These are phyloP conservation scores for Littorina saxatilis DNA, from an alignment of 1,140 invertebrate species.

Conservation along the genomic window DNA sequence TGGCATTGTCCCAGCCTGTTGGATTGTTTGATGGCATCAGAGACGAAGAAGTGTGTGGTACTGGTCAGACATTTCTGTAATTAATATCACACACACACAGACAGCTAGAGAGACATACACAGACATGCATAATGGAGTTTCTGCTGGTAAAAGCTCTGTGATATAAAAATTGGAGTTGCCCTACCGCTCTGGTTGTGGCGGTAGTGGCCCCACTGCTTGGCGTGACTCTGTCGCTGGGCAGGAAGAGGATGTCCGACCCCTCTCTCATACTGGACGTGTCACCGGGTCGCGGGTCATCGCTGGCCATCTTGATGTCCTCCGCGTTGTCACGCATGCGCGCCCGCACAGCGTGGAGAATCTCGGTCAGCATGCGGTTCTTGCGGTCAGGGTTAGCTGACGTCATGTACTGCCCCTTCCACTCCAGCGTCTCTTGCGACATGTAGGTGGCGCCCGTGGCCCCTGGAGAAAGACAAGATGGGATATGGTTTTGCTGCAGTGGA, in stretches of 20 bases:
- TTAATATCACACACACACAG: no score
- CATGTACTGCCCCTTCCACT: constrained; percentile 59
- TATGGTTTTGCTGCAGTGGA: background rate
- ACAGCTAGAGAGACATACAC: no score
- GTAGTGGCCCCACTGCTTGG: background rate
- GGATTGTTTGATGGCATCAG: background rate
- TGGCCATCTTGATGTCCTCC: constrained; percentile 48
- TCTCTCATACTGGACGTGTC: background rate
- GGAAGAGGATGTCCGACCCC: background rate
- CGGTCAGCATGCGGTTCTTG: constrained; percentile 53
- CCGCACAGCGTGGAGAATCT: constrained; percentile 58
- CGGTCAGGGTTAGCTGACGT: constrained; percentile 54
- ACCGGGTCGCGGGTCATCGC: background rate
- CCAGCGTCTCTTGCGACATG: constrained; percentile 40
- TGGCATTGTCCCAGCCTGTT: background rate
- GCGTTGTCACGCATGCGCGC: constrained; percentile 60
- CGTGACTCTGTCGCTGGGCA: background rate
- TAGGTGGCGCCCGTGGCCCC: background rate
- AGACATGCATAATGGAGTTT: no score
- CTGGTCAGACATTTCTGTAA: no score
- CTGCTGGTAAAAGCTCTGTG: no score
- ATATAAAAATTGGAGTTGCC: no score
- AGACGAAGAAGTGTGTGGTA: no score
- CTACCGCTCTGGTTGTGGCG: background rate
- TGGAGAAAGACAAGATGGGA: background rate